Conservation (phyloP, 2,797 vertebrate species). For the Halcyon leucocephala region DNA sequence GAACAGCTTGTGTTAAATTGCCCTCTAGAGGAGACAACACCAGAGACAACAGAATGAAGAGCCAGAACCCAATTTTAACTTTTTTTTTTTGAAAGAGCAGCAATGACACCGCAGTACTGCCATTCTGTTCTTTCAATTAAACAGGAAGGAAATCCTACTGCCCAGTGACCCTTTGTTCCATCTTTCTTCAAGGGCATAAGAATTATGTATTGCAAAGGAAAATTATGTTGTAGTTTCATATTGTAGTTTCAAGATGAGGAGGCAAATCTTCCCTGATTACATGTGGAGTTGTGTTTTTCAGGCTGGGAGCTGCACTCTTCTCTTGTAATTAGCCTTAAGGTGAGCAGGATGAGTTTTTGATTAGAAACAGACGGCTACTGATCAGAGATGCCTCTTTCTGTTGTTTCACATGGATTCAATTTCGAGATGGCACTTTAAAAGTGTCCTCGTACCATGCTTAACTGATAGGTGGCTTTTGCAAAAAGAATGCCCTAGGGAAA, state of each 20-base stretch:
- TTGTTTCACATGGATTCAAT: neutral
- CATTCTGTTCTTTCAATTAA: neutral
- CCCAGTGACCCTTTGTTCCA: neutral
- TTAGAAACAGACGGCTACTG: neutral
- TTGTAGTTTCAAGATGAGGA: neutral
- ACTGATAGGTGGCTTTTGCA: neutral
- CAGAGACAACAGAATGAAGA: neutral
- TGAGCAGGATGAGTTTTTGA: neutral
- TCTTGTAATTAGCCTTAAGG: neutral
- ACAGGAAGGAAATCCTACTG: neutral
- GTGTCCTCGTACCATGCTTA: neutral
- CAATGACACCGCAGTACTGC: neutral
- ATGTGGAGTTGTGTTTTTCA: neutral
- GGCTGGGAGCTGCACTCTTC: neutral
- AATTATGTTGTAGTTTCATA: neutral
- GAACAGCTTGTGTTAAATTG: slow-evolving; percentile 67
- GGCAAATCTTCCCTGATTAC: neutral
- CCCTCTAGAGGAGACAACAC: slow-evolving; percentile 63
- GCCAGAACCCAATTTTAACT: neutral
- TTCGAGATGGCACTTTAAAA: neutral
- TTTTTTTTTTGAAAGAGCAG: neutral
- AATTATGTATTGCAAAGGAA: neutral
- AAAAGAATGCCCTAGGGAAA: neutral
- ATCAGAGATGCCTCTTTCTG: neutral
- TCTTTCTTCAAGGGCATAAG: neutral